Evolutionary conservation across 2,113 vertebrate species (phyloP).

Genomic region (Xenotilapia flavipinnis): DNA sequence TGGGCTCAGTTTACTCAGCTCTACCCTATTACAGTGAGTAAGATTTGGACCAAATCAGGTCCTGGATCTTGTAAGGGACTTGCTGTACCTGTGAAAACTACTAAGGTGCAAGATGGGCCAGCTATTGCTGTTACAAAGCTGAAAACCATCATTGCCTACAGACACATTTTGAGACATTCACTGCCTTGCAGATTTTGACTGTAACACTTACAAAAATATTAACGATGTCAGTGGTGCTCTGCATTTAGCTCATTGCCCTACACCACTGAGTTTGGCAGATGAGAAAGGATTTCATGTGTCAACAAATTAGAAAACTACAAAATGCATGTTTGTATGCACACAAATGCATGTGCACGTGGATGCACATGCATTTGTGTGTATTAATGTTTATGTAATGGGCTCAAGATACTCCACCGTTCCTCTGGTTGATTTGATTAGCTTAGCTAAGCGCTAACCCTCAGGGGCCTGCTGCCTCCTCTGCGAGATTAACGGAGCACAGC

Average conservation of each 20-base stretch:
- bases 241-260: constrained; percentile 16
- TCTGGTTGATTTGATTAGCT: constrained; percentile 61
- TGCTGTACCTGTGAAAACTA: background rate
- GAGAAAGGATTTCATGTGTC: constrained; percentile 42
- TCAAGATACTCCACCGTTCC: constrained; percentile 36
- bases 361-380: background rate
- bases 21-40: background rate
- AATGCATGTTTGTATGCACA: background rate
- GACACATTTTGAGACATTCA: background rate
- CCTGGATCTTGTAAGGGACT: background rate
- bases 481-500: constrained; percentile 60
- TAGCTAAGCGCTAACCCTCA: constrained; percentile 62
- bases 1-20: background rate
- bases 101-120: background rate
- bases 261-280: constrained; percentile 32
- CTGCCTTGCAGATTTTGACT: background rate
- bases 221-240: constrained; percentile 17
- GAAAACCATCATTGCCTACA: background rate
- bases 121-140: background rate
- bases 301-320: background rate
- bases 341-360: background rate
- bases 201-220: background rate
- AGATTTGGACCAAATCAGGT: background rate
- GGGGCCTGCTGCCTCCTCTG: constrained; percentile 44
- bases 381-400: constrained; percentile 52